phyloP scores from a whole-genome alignment of 2,113 vertebrate genomes.

The Nothocercus julius region DNA sequence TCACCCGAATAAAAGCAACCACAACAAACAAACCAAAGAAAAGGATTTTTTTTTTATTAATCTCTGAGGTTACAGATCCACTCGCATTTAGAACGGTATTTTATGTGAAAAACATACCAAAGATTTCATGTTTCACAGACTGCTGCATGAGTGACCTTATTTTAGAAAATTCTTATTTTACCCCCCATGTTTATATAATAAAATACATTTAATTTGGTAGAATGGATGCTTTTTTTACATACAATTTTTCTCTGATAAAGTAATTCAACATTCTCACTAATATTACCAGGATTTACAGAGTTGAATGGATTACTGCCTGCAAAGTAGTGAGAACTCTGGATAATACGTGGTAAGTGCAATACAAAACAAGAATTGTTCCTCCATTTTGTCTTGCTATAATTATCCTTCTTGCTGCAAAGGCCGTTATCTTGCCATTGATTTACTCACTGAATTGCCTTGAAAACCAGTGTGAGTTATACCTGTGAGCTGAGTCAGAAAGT shows the following conservation, averaged over 20 bases:
- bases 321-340: background rate
- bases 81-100: constrained; percentile 75
- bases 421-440: background rate
- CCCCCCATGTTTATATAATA: background rate
- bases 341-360: background rate
- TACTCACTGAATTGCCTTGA: background rate
- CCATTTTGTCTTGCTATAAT: constrained; percentile 39
- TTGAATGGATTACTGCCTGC: background rate
- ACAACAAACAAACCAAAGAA: constrained; percentile 85
- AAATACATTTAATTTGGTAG: constrained; percentile 34
- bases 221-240: background rate
- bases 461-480: background rate
- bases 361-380: background rate
- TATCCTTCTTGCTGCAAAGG: background rate
- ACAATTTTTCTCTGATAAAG: background rate
- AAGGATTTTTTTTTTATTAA: constrained; percentile 75
- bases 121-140: constrained; percentile 61
- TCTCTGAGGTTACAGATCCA: constrained; percentile 77
- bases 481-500: background rate
- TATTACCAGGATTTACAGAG: background rate
- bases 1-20: constrained; percentile 90
- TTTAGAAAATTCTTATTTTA: constrained; percentile 54
- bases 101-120: constrained; percentile 69
- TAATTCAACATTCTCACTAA: background rate
- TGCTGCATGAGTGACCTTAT: constrained; percentile 36